phyloP scores from a whole-genome alignment of 2,888 invertebrate genomes.

The Rotaria sp. region DNA sequence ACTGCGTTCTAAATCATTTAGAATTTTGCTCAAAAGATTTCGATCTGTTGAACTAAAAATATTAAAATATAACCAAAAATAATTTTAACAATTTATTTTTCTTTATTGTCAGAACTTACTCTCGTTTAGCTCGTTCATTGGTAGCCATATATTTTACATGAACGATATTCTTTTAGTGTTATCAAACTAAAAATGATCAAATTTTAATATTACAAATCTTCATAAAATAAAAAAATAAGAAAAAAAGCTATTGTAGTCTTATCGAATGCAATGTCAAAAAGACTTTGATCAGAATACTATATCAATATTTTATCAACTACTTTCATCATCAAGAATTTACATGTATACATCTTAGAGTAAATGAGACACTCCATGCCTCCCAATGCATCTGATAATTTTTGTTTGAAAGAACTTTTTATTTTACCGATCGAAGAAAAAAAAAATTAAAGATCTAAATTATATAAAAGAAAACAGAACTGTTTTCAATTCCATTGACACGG shows the following conservation, averaged over 20 bases:
- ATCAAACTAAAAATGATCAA: neutral
- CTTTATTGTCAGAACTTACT: neutral
- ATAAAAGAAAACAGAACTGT: neutral
- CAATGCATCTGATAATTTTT: neutral
- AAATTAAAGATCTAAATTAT: neutral
- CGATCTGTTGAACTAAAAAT: neutral
- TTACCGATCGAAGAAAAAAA: neutral
- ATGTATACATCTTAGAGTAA: neutral
- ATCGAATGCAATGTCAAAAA: neutral
- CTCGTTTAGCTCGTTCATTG: conserved; percentile 7
- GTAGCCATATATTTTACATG: neutral
- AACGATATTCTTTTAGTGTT: too few relatives aligned
- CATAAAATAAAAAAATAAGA: neutral
- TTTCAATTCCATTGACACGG: neutral
- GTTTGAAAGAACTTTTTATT: neutral
- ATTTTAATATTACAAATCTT: neutral
- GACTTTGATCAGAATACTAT: neutral
- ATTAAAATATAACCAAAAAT: neutral
- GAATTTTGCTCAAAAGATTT: neutral
- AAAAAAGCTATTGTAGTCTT: neutral
- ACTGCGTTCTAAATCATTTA: neutral
- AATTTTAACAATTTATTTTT: neutral
- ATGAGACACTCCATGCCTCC: too few relatives aligned
- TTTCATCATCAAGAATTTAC: neutral
- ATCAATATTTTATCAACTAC: neutral